Evolutionary conservation across 2,113 vertebrate genomes (phyloP).

Genomic region (Caranx ignobilis): DNA sequence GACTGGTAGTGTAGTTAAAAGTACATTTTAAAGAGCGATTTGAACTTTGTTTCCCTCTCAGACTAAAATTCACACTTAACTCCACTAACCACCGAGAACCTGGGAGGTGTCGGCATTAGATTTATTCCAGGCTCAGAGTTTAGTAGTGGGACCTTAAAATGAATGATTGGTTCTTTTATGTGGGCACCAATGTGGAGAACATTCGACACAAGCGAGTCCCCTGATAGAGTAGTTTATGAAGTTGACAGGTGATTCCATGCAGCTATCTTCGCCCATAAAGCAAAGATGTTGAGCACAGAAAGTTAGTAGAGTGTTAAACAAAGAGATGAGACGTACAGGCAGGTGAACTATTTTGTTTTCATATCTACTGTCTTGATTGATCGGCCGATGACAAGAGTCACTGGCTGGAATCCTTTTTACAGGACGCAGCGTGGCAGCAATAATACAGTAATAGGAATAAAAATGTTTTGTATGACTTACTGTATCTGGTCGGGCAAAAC

Average conservation of each 20-base stretch:
- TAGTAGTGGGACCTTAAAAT: not conserved
- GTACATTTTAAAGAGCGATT: not conserved
- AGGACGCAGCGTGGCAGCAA: not conserved
- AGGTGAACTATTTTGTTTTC: constrained; percentile 1
- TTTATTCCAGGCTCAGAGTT: not conserved
- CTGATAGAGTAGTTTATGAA: constrained; percentile 54
- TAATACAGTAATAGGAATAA: not conserved
- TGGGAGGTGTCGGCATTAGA: not conserved
- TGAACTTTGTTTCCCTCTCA: not conserved
- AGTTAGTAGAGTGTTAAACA: constrained; percentile 30
- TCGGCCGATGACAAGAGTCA: constrained; percentile 29
- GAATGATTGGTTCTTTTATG: constrained; percentile 29
- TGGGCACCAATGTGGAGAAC: constrained; percentile 31
- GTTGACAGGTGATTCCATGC: constrained; percentile 63
- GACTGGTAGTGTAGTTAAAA: not conserved
- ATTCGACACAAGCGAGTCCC: constrained; percentile 38
- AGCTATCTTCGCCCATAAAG: constrained; percentile 64
- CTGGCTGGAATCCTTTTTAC: constrained; percentile 16
- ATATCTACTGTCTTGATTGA: not conserved
- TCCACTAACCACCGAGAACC: not conserved
- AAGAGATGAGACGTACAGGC: constrained; percentile 9
- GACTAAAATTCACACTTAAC: not conserved
- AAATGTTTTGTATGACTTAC: not conserved
- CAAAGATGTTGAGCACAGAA: constrained; percentile 41
- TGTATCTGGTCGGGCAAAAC: constrained; percentile 1